phyloP scores from a whole-genome alignment of 2,888 invertebrate genomes.

The Teleogryllus oceanicus region DNA sequence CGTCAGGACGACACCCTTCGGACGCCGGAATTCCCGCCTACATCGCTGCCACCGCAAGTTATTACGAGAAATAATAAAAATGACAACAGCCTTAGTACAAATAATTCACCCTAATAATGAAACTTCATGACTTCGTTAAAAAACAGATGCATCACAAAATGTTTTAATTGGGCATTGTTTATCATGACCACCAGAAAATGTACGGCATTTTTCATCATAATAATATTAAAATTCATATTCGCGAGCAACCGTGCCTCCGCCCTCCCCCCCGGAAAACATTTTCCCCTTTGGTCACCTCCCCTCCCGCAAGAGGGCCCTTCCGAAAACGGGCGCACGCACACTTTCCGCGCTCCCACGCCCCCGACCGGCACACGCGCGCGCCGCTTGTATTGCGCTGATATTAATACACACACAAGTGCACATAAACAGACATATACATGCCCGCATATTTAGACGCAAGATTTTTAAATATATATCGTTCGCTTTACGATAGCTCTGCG shows the following conservation, averaged over 20 bases:
- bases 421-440: constrained; percentile 18
- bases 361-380: neutral
- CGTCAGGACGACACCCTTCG: neutral
- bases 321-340: neutral
- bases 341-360: neutral
- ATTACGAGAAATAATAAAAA: constrained; percentile 7
- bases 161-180: constrained; percentile 18
- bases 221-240: constrained; percentile 18
- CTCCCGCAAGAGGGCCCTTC: neutral
- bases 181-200: constrained; percentile 18
- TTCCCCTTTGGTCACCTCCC: constrained; percentile 18
- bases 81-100: constrained; percentile 9
- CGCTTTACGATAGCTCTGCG: constrained; percentile 18
- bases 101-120: constrained; percentile 18
- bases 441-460: constrained; percentile 6
- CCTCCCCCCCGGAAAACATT: neutral
- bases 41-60: neutral
- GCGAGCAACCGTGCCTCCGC: neutral
- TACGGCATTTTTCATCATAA: constrained; percentile 2
- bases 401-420: constrained; percentile 18
- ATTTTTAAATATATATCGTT: constrained; percentile 18
- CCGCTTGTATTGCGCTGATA: neutral
- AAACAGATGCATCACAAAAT: constrained; percentile 18
- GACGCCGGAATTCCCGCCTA: neutral
- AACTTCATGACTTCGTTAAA: constrained; percentile 12